Evolutionary conservation across 2,888 invertebrate species (phyloP).

Genomic region (Andrena haemorrhoa): DNA sequence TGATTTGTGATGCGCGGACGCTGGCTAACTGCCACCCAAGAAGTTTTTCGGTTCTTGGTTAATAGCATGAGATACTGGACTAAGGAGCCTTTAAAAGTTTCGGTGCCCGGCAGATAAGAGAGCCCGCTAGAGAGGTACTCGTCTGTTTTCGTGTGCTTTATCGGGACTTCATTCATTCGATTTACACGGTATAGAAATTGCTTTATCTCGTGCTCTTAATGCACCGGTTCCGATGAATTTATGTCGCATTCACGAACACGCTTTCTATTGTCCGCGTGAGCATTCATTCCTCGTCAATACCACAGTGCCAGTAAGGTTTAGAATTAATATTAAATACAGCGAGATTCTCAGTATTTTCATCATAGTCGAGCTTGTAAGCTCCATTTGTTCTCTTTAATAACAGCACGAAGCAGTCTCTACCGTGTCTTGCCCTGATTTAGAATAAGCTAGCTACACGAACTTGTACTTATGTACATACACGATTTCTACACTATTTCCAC

Average conservation of each 20-base stretch:
- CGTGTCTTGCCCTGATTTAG: too few species aligned
- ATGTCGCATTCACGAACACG: constrained; percentile 8
- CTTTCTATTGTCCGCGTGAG: not conserved
- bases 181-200: constrained; percentile 58
- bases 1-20: constrained; percentile 49
- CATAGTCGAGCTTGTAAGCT: too few species aligned
- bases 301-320: too few species aligned
- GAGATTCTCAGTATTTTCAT: too few species aligned
- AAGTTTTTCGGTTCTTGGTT: constrained; percentile 79
- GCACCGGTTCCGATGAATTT: constrained; percentile 36
- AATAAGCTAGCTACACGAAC: too few species aligned
- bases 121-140: constrained; percentile 42
- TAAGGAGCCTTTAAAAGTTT: constrained; percentile 62
- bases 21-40: constrained; percentile 78
- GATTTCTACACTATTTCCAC: too few species aligned
- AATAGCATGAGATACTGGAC: constrained; percentile 78
- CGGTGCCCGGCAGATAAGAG: constrained; percentile 60
- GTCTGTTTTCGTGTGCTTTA: constrained; percentile 53
- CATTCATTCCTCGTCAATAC: not conserved
- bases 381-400: too few species aligned
- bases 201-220: constrained; percentile 53
- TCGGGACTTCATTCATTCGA: constrained; percentile 54
- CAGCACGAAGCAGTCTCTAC: too few species aligned
- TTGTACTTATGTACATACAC: too few species aligned
- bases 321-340: too few species aligned